phyloP scores from a whole-genome alignment of 2,888 invertebrate species.

The Lasius platythorax region DNA sequence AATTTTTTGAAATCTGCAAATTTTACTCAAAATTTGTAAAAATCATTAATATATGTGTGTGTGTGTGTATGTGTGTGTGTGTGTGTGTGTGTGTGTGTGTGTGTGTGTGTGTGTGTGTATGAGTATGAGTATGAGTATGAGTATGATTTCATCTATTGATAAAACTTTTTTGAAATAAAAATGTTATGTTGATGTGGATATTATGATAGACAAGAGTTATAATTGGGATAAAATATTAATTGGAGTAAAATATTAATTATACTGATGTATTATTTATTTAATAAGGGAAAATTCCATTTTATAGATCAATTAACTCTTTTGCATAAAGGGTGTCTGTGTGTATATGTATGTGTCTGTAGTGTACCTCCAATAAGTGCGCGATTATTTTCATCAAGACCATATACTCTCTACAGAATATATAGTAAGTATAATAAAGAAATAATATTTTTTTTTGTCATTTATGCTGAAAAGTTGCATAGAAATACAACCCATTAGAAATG shows the following conservation, averaged over 20 bases:
- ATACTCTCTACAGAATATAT: neutral
- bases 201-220: conserved; percentile 48
- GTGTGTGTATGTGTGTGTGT: neutral
- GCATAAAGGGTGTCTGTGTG: neutral
- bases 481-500: no score
- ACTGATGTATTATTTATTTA: conserved; percentile 46
- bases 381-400: neutral
- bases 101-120: neutral
- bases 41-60: neutral
- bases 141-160: neutral
- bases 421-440: neutral
- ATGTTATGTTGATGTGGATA: conserved; percentile 36
- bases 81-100: neutral
- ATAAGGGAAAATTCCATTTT: conserved; percentile 63
- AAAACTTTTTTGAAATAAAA: conserved; percentile 26
- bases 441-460: no score
- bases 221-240: conserved; percentile 51
- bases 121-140: neutral
- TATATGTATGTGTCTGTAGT: neutral
- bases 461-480: no score
- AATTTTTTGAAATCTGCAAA: neutral
- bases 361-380: neutral
- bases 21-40: conserved; percentile 31
- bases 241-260: conserved; percentile 55
- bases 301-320: conserved; percentile 64